phyloP scores from a whole-genome alignment of 2,113 vertebrate genomes.

The Ammodytes marinus region DNA sequence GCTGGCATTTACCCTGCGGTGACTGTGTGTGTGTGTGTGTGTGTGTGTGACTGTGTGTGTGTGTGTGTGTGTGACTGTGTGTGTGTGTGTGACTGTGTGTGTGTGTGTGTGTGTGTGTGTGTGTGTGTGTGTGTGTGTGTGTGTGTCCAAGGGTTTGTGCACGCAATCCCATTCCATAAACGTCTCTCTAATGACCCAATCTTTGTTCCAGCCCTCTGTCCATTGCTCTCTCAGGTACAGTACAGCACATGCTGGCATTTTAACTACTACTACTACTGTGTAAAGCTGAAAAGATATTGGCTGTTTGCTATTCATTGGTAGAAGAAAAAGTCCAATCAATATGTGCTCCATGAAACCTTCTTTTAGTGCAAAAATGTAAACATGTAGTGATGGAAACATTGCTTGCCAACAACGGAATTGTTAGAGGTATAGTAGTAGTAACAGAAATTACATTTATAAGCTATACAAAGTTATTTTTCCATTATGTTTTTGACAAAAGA shows the following conservation, averaged over 20 bases:
- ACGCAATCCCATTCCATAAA: constrained; percentile 60
- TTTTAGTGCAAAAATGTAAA: not conserved
- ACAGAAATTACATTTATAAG: no score
- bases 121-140: constrained; percentile 18
- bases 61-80: constrained; percentile 27
- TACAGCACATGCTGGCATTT: not conserved
- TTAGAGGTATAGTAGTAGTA: not conserved
- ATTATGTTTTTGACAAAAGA: not conserved
- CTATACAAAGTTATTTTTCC: not conserved
- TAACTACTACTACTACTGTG: not conserved
- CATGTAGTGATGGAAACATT: constrained; percentile 2
- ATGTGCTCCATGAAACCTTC: not conserved
- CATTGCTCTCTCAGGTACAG: constrained; percentile 8
- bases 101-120: constrained; percentile 30
- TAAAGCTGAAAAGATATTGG: not conserved
- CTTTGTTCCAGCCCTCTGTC: constrained; percentile 25
- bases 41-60: constrained; percentile 25
- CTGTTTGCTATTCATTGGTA: not conserved
- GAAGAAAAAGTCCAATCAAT: not conserved
- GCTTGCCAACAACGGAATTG: not conserved
- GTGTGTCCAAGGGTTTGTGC: constrained; percentile 27
- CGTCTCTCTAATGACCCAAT: constrained; percentile 40
- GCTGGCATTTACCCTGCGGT: constrained; percentile 76
- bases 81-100: constrained; percentile 39
- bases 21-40: constrained; percentile 35